These are phyloP conservation scores for Gorsachius magnificus DNA, from an alignment of 2,797 vertebrate species.

Conservation along the genomic window DNA sequence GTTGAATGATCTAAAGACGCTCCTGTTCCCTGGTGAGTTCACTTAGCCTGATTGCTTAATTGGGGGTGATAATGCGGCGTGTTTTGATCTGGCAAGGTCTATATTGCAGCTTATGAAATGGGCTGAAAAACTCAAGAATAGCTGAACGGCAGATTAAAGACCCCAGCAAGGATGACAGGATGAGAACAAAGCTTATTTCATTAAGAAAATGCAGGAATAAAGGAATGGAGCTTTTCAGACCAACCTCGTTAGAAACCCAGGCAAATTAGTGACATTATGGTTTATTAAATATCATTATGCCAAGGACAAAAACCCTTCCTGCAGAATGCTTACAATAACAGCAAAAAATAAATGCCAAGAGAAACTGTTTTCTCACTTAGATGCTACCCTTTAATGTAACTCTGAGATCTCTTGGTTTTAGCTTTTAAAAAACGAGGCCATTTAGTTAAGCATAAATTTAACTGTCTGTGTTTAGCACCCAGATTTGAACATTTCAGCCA, in stretches of 20 bases:
- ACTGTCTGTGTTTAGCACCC: background rate
- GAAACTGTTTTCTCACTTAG: background rate
- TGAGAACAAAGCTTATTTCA: conserved; percentile 9
- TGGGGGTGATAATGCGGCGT: background rate
- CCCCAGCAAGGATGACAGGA: background rate
- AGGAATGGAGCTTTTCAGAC: background rate
- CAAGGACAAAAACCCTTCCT: background rate
- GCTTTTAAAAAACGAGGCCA: background rate
- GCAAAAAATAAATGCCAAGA: background rate
- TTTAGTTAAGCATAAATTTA: background rate
- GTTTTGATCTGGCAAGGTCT: background rate
- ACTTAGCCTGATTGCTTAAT: conserved; percentile 5
- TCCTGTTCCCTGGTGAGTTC: background rate
- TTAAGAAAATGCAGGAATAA: background rate
- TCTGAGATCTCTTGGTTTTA: background rate
- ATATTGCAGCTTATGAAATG: background rate
- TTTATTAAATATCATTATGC: conserved; percentile 27
- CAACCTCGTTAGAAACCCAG: background rate
- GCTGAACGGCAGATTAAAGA: background rate
- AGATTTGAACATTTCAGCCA: background rate
- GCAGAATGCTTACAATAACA: background rate
- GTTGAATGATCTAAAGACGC: background rate
- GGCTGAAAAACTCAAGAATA: background rate
- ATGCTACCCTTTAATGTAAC: background rate
- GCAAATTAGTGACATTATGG: conserved; percentile 29